Evolutionary conservation across 2,888 invertebrate species (phyloP), one percentile per base, ranked within the genome.

Genomic region (Tenthredo notha): DNA sequence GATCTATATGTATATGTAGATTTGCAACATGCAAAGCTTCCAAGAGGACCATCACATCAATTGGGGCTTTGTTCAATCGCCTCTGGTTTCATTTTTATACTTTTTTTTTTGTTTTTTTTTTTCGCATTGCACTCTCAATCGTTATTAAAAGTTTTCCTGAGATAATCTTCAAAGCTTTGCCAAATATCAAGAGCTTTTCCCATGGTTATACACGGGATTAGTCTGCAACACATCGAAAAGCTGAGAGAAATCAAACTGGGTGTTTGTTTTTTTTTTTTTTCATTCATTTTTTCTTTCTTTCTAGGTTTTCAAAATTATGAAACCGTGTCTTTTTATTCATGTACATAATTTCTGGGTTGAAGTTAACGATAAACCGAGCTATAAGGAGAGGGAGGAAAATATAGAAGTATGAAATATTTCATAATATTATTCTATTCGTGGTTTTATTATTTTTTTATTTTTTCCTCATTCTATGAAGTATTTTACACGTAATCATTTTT

Each of bases 61-160:
- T 47, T 29, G 54, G 3, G 12, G 29, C 77, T 50, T 50, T 33
- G 33, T 77, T 54, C 29, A 33, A 47, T 50, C 50, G 77, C 25
- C 54, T 47, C 15, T 47, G 77, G 77, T 77, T 77, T 50, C 29
- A 9, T 29, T 77, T 29, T 40, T 40, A 21, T 43, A 21, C 10
- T 43, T 43, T 21, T 74, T 33, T 33, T 33, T 33, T 33, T 4
- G 1, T 40, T 40, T 21, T 72, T 40, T 40, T 21, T 72, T 72
- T 72, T 43, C n/a, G 33, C 25, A n/a, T 4, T 61, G 61, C 80
- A 80, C 80, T 80, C 80, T 80, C 80, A 65, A 37, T 80, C 37
- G 37, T 61, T 80, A 80, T 80, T 80, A 80, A 80, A 80, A 80
- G 25, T 80, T 40, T 40, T 15, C 21, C 61, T 37, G 12, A 3